Percentiles rank a stretch among this genome's conserved stretches.
Evolutionary conservation across 2,113 vertebrate genomes (phyloP).

Genomic region (Amphilophus citrinellus): DNA sequence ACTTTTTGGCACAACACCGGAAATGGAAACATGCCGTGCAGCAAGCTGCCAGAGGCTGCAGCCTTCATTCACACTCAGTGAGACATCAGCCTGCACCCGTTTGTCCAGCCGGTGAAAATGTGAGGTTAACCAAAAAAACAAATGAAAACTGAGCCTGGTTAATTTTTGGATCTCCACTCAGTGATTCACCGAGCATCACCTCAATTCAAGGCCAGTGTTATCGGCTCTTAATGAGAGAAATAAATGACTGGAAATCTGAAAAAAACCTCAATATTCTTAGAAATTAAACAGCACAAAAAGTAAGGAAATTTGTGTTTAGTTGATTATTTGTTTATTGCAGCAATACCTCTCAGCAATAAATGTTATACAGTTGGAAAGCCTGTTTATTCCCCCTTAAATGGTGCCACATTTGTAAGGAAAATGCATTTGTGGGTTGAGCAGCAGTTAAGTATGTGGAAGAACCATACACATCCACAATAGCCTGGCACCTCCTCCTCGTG

Average conservation of each 20-base stretch:
- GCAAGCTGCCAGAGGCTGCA: background rate
- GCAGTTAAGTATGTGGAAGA: too few relatives aligned
- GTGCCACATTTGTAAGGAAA: too few relatives aligned
- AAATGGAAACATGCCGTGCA: background rate
- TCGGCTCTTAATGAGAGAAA: too few relatives aligned
- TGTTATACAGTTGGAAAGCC: too few relatives aligned
- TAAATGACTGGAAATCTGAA: background rate
- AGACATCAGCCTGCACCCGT: background rate
- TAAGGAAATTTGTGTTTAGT: too few relatives aligned
- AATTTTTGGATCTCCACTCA: background rate
- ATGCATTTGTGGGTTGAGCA: too few relatives aligned
- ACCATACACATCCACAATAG: too few relatives aligned
- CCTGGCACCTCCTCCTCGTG: too few relatives aligned
- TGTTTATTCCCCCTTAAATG: too few relatives aligned
- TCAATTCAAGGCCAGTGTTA: constrained; percentile 49
- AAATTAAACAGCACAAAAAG: background rate
- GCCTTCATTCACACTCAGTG: background rate
- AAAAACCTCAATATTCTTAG: background rate
- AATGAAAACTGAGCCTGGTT: background rate
- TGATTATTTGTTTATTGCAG: too few relatives aligned
- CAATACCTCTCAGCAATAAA: too few relatives aligned
- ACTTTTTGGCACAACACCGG: background rate
- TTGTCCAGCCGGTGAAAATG: background rate
- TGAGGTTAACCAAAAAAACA: background rate
- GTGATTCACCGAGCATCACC: background rate